A percentile compares a stretch with the other conserved stretches of the same genome.
phyloP scores from a whole-genome alignment of 1,140 invertebrate genomes.

The Bombus ignitus region DNA sequence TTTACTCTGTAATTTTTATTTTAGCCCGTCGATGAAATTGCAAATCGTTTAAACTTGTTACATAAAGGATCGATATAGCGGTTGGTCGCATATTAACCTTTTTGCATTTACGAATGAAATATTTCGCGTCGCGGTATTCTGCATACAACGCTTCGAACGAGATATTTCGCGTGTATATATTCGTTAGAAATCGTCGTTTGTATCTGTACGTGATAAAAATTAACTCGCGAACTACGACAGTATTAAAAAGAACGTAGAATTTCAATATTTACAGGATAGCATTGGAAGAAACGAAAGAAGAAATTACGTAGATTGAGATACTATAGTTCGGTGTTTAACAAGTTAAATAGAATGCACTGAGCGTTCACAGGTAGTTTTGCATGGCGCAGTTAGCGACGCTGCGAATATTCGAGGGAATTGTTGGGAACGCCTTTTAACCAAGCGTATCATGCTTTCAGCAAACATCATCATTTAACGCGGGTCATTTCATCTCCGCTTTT shows the following conservation, averaged over 20 bases:
- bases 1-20: not conserved
- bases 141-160: not conserved
- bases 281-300: too few species aligned
- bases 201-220: not conserved
- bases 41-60: not conserved
- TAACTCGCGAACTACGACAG: not conserved
- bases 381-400: conserved; percentile 51
- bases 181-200: too few species aligned
- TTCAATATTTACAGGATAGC: not conserved
- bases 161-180: too few species aligned
- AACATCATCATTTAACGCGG: conserved; percentile 37
- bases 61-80: too few species aligned
- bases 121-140: not conserved
- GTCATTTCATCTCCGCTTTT: conserved; percentile 53
- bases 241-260: not conserved
- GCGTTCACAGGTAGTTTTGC: conserved; percentile 57
- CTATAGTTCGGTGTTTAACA: not conserved
- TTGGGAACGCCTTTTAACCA: conserved; percentile 7
- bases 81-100: not conserved
- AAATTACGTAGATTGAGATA: not conserved
- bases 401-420: conserved; percentile 11
- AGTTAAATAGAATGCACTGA: conserved; percentile 6
- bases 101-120: not conserved
- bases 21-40: too few species aligned
- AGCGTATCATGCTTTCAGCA: not conserved